phyloP scores from a whole-genome alignment of 1,140 invertebrate genomes.

The Pachypeltis micranthus region DNA sequence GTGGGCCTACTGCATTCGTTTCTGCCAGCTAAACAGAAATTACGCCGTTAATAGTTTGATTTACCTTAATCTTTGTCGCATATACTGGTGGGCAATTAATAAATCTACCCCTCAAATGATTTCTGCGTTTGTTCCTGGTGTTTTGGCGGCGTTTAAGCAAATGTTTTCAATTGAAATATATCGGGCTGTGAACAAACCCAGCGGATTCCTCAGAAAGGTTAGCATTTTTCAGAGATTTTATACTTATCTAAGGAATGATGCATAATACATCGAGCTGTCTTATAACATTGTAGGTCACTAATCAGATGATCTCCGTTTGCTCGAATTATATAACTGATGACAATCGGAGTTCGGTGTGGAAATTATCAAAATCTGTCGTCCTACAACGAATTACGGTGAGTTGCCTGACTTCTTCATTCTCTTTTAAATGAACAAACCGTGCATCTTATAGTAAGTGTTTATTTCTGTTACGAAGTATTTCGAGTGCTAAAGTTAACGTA shows the following conservation, averaged over 20 bases:
- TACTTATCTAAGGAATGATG: background rate
- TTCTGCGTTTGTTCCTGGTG: slow-evolving; percentile 50
- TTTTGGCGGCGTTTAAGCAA: slow-evolving; percentile 63
- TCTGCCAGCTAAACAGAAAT: slow-evolving; percentile 60
- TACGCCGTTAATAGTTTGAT: slow-evolving; percentile 80
- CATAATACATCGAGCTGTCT: background rate
- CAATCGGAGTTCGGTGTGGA: slow-evolving; percentile 53
- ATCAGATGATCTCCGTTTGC: slow-evolving; percentile 61
- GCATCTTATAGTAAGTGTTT: background rate
- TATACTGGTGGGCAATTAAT: slow-evolving; percentile 74
- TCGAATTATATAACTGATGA: slow-evolving; percentile 54
- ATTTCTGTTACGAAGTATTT: no score
- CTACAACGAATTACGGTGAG: slow-evolving; percentile 59
- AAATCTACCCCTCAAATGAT: slow-evolving; percentile 58
- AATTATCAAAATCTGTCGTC: slow-evolving; percentile 47
- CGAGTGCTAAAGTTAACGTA: no score
- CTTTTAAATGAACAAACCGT: slow-evolving; percentile 7
- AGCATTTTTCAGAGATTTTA: slow-evolving; percentile 13
- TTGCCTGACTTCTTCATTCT: no score
- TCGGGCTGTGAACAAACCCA: slow-evolving; percentile 53
- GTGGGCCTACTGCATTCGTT: slow-evolving; percentile 62
- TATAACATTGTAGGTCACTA: slow-evolving; percentile 45
- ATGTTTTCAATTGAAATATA: slow-evolving; percentile 71
- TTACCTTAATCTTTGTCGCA: slow-evolving; percentile 74
- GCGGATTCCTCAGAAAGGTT: slow-evolving; percentile 54